Evolutionary conservation across 1,140 invertebrate species (phyloP), one percentile per base, ranked within the genome.

Genomic region (Drosophila lacteicornis): DNA sequence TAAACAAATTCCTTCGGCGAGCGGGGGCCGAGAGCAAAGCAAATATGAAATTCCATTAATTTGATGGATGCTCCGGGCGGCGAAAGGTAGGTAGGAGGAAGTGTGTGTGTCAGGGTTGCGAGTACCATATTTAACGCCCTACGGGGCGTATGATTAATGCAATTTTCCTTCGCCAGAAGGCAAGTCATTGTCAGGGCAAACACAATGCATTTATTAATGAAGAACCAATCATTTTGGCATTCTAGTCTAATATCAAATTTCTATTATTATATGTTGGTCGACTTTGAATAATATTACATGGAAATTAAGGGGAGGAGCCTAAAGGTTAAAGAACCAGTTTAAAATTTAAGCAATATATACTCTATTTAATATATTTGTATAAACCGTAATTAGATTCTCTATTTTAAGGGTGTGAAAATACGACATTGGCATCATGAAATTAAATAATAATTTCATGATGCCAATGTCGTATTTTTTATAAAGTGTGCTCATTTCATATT

Each of bases 31-130:
- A 58, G 42, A 73, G 75, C 55, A 63, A 71, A 51, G 63, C 80
- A 84, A 88, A 88, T 84, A 79, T 81, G 74, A 81, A 81, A 90
- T 88, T 84, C 80, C 80, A 88, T 90, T 90, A 88, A 83, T 84
- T 69, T 84, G 80, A 83, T 80, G 68, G 65, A 74, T 71, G 74
- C 63, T 71, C 17, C 30, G 7, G 75, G 75, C 61, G 17, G 38
- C 11, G 13, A 30, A 27, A 43, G 55, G 42, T 9, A 25, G 22
- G 22, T 25, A 25, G 50, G 30, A 13, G 22, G 33, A 59, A 43
- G 3, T 55, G 17, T 36, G 36, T 50, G 56, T 60, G 46, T 43
- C 40, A 36, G 60, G 25, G 51, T 51, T 71, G 65, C 65, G 47
- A 78, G 46, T 75, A 66, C 58, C 57, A 57, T 49, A 43, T 40